Conservation (phyloP, 2,113 vertebrate species). For the Festucalex cinctus region DNA sequence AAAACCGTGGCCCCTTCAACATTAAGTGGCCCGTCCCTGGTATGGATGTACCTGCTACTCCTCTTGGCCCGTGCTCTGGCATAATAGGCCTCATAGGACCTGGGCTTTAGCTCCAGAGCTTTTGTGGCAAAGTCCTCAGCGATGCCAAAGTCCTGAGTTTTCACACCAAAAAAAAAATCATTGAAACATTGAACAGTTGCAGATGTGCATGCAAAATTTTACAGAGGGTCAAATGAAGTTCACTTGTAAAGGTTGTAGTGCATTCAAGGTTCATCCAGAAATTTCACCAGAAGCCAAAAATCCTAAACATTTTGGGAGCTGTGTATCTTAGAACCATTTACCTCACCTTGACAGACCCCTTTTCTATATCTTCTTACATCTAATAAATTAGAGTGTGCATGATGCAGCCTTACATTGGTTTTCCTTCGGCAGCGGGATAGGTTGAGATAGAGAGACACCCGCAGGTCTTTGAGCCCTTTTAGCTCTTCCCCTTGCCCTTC, state of each 20-base stretch:
- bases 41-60: constrained; percentile 86
- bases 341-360: not conserved
- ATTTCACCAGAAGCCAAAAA: not conserved
- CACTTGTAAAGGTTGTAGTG: not conserved
- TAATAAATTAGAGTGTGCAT: constrained; percentile 22
- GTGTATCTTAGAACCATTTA: not conserved
- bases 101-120: constrained; percentile 92
- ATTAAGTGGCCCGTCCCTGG: too few species aligned
- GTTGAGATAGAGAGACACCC: constrained; percentile 92
- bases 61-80: constrained; percentile 95
- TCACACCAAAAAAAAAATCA: constrained; percentile 18
- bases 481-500: constrained; percentile 92
- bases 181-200: not conserved
- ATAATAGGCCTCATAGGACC: constrained; percentile 93
- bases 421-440: constrained; percentile 95
- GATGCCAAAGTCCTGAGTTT: constrained; percentile 89
- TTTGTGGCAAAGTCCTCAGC: constrained; percentile 98
- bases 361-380: not conserved
- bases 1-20: too few species aligned
- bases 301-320: not conserved
- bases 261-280: not conserved
- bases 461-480: constrained; percentile 88
- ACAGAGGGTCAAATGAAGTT: not conserved
- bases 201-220: not conserved
- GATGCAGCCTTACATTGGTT: constrained; percentile 79